These are phyloP conservation scores for Psittacula derbiana DNA, from an alignment of 2,797 vertebrate genomes.

Conservation along the genomic window DNA sequence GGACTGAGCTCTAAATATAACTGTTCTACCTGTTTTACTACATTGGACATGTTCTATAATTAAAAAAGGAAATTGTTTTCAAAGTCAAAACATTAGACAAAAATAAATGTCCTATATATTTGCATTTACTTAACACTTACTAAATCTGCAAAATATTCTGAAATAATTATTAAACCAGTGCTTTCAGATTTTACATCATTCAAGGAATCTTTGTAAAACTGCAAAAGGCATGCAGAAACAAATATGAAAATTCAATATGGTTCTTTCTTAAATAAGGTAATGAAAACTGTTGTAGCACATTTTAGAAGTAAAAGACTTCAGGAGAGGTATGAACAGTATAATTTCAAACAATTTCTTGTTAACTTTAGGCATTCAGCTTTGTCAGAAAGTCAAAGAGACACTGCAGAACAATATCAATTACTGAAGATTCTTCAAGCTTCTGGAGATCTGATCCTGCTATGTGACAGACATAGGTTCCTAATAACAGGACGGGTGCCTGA, in stretches of 20 bases:
- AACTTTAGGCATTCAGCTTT: neutral
- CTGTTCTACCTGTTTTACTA: neutral
- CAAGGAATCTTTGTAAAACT: neutral
- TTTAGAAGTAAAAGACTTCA: neutral
- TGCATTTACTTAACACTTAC: neutral
- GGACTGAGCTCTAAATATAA: neutral
- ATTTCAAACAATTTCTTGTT: neutral
- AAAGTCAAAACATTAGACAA: neutral
- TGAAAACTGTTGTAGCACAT: neutral
- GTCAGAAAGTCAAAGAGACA: neutral
- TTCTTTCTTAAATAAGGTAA: neutral
- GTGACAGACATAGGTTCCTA: neutral
- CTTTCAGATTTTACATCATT: neutral
- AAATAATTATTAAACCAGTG: neutral
- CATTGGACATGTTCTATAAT: neutral
- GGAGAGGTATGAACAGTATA: neutral
- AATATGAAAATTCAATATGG: neutral
- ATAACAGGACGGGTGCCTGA: neutral
- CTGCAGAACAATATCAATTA: neutral
- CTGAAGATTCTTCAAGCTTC: neutral
- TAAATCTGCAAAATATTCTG: neutral
- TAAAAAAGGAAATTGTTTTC: neutral
- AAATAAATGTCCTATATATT: neutral
- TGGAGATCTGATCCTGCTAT: neutral
- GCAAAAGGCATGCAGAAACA: neutral